Base-by-base conservation (phyloP, 2,797 vertebrate species). In the Bryconaethiops microstoma region DNA sequence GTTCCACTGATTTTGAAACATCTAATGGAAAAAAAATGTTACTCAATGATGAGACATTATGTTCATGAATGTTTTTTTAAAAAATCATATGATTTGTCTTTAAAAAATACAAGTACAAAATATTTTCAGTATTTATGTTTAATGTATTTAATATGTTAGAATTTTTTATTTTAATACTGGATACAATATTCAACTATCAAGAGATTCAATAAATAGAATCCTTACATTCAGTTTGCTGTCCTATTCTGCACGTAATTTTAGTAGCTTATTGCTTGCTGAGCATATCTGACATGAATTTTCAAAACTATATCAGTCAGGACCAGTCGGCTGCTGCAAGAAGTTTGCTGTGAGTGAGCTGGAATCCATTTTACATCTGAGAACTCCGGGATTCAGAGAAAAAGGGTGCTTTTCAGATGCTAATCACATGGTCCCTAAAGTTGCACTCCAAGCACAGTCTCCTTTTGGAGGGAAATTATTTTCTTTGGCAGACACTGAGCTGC, bases 371-470 rank as follows among this genome's bases (percentile, higher is more conserved):
- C 73, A 73, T 77, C 12, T 29, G 42, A 82, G 74, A 80, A 80
- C 67, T 80, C 62, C 52, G 72, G 68, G 16, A 80, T 85, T 63
- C 40, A 63, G 68, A 83, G 10, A 62, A 81, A 59, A 79, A 74
- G 64, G 77, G 64, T 13, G 71, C 82, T 83, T 92, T 90, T 92
- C 87, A 92, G 88, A 93, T 91, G 90, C 82, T 90, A 92, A 92
- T 93, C 91, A 80, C 85, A 85, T 84, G 88, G 86, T 90, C 89
- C 89, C 86, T 90, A 83, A 89, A 90, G 88, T 87, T 89, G 86
- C 90, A 86, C 91, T 87, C 87, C 80, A 89, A 88, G 89, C 72
- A 77, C 81, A 81, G 80, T 55, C 79, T 79, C 52, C 45, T 81
- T 68, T 76, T 85, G 83, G 84, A 85, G 74, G 83, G 88, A 91